Percentiles rank a stretch among this genome's conserved stretches.
Conservation (phyloP, 2,888 invertebrate species). For the Luffia ferchaultella region DNA sequence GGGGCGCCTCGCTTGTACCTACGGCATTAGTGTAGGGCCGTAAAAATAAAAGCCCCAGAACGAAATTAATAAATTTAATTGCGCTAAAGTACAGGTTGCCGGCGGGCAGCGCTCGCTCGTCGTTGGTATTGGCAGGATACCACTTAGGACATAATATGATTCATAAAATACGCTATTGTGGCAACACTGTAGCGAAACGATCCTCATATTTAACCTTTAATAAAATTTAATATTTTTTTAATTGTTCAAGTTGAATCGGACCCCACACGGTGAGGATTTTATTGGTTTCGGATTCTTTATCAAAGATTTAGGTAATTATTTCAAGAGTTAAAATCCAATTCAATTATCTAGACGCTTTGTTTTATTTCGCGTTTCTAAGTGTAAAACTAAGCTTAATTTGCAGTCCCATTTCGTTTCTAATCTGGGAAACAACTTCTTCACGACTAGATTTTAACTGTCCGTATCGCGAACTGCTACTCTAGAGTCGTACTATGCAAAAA, state of each 20-base stretch:
- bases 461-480: not conserved
- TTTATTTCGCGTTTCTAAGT: too few relatives aligned
- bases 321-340: too few relatives aligned
- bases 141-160: not conserved
- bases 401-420: not conserved
- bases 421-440: not conserved
- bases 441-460: not conserved
- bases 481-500: not conserved
- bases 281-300: too few relatives aligned
- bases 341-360: too few relatives aligned
- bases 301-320: too few relatives aligned
- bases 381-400: not conserved
- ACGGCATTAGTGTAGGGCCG: conserved; percentile 19
- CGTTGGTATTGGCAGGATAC: not conserved
- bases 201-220: too few relatives aligned
- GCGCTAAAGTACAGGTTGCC: conserved; percentile 30
- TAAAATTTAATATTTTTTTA: too few relatives aligned
- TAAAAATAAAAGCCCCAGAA: conserved; percentile 34
- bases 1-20: conserved; percentile 15
- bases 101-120: conserved; percentile 14
- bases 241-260: too few relatives aligned
- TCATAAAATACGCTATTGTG: not conserved
- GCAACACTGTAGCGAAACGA: too few relatives aligned
- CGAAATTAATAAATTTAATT: conserved; percentile 49
- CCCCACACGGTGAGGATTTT: too few relatives aligned